Conservation (phyloP, 2,113 vertebrate genomes). For the Vidua chalybeata region DNA sequence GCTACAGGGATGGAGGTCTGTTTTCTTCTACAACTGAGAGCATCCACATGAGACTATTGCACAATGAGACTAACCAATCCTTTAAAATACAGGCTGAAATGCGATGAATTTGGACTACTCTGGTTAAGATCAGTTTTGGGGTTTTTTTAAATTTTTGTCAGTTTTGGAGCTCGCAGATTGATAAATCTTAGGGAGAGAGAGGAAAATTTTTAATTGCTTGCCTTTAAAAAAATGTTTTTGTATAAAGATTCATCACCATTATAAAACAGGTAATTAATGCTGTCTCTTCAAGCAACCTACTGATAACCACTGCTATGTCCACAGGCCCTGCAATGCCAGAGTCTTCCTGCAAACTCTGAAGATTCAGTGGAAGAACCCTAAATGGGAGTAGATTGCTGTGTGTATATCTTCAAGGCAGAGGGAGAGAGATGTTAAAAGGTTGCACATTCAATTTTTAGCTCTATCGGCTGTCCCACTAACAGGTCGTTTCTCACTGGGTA, state of each 20-base stretch:
- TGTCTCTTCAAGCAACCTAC: not conserved
- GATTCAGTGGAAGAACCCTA: not conserved
- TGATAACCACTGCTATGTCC: not conserved
- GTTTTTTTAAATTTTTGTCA: not conserved
- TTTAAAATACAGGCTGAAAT: not conserved
- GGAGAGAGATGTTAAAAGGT: not conserved
- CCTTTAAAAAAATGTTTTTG: not conserved
- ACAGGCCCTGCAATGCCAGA: not conserved
- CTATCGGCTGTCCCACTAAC: not conserved
- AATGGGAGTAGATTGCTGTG: not conserved
- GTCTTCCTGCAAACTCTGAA: not conserved
- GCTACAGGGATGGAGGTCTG: not conserved
- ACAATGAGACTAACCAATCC: not conserved
- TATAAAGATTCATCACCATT: not conserved
- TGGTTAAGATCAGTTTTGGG: not conserved
- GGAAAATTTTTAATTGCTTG: not conserved
- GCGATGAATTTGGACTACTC: not conserved
- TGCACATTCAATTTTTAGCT: not conserved
- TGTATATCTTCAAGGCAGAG: not conserved
- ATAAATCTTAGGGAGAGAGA: not conserved
- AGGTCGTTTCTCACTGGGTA: not conserved
- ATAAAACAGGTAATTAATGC: not conserved
- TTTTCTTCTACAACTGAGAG: not conserved
- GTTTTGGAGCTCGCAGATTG: not conserved
- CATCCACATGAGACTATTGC: not conserved